These are phyloP conservation scores for Cinclus mexicanus DNA, from an alignment of 2,113 vertebrate genomes.

Conservation along the genomic window DNA sequence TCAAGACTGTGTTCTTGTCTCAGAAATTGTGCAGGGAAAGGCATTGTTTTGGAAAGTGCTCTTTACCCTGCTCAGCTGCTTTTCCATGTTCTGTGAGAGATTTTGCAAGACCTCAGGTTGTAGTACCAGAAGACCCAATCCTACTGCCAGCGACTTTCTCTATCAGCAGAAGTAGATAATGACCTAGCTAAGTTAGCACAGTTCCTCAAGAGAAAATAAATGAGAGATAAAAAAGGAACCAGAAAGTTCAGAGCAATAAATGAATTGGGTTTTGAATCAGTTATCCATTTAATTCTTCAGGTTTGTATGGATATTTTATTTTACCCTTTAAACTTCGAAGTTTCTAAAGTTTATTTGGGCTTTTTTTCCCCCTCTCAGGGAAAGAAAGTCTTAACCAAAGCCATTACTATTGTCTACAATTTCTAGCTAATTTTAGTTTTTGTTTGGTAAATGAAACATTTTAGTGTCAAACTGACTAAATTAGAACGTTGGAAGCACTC, in stretches of 20 bases:
- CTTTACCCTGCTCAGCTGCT: neutral
- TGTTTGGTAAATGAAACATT: neutral
- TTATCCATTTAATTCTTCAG: neutral
- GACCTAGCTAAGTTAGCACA: neutral
- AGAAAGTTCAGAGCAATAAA: neutral
- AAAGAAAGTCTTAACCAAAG: neutral
- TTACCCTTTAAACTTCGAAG: neutral
- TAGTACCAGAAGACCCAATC: neutral
- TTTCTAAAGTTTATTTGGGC: neutral
- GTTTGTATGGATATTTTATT: neutral
- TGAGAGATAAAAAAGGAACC: neutral
- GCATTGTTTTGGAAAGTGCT: neutral
- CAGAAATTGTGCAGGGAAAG: neutral
- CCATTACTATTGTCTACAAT: neutral
- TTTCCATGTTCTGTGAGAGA: neutral
- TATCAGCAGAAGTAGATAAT: neutral
- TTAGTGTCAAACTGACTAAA: neutral
- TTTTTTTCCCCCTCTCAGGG: neutral
- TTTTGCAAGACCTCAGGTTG: neutral
- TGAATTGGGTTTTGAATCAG: neutral
- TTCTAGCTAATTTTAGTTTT: neutral
- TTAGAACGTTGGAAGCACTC: neutral
- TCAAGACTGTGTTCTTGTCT: neutral
- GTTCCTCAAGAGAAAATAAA: neutral
- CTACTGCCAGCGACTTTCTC: neutral